Percentiles rank a stretch among this genome's conserved stretches.
Evolutionary conservation across 2,113 vertebrate species (phyloP).

Genomic region (crab-eating macaque (Macaca fascicularis)): T2T-MFA8v1.1 NC_088390.1:54165501-54166000

Average conservation of each 20-base stretch:
- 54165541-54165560: not conserved
- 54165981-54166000: not conserved
- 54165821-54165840: not conserved
- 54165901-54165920: not conserved
- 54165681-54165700: not conserved
- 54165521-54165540: not conserved
- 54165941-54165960: not conserved
- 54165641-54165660: not conserved
- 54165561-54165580: not conserved
- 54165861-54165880: not conserved
- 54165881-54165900: not conserved
- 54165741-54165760: not conserved
- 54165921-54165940: not conserved
- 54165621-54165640: not conserved
- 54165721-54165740: not conserved
- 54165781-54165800: conserved; percentile 39
- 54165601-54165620: not conserved
- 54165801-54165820: not conserved
- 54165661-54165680: not conserved
- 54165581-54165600: not conserved
- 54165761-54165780: conserved; percentile 18
- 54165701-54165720: not conserved
- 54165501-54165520: not conserved
- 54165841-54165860: not conserved
- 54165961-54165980: not conserved